Conservation (phyloP, 2,797 vertebrate species). For the Hippopotamyrus pictus region DNA sequence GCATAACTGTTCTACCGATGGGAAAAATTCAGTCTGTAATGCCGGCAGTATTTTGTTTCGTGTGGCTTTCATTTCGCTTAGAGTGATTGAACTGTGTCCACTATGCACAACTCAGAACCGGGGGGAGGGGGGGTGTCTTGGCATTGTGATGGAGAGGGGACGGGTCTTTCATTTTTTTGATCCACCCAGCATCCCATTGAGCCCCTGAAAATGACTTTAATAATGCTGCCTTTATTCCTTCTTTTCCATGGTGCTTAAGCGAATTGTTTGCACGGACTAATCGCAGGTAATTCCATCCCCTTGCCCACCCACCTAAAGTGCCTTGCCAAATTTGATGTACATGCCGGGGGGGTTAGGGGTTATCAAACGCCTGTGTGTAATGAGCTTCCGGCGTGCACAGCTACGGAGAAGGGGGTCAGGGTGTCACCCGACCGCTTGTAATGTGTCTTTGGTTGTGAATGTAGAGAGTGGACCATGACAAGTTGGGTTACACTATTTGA, state of each 20-base stretch:
- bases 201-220: constrained; percentile 54
- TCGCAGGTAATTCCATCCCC: constrained; percentile 50
- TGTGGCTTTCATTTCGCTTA: not conserved
- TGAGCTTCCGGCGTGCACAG: constrained; percentile 31
- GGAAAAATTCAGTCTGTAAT: constrained; percentile 15
- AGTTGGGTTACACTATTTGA: constrained; percentile 3
- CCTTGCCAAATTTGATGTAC: constrained; percentile 62
- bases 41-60: constrained; percentile 10
- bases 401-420: constrained; percentile 29
- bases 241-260: constrained; percentile 53
- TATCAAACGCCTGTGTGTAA: constrained; percentile 39
- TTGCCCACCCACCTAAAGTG: constrained; percentile 53
- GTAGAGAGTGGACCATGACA: not conserved
- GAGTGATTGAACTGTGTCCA: constrained; percentile 15
- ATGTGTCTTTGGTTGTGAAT: constrained; percentile 47
- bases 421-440: constrained; percentile 33
- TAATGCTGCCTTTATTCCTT: constrained; percentile 43
- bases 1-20: not conserved
- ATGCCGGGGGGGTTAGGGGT: constrained; percentile 29
- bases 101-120: not conserved
- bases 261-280: constrained; percentile 66
- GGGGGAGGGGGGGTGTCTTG: not conserved
- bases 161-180: constrained; percentile 32
- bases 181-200: not conserved
- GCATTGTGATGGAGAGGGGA: constrained; percentile 36